These are phyloP conservation scores for Microtus montanus DNA, from an alignment of 2,113 vertebrate genomes.

Conservation along the genomic window DNA sequence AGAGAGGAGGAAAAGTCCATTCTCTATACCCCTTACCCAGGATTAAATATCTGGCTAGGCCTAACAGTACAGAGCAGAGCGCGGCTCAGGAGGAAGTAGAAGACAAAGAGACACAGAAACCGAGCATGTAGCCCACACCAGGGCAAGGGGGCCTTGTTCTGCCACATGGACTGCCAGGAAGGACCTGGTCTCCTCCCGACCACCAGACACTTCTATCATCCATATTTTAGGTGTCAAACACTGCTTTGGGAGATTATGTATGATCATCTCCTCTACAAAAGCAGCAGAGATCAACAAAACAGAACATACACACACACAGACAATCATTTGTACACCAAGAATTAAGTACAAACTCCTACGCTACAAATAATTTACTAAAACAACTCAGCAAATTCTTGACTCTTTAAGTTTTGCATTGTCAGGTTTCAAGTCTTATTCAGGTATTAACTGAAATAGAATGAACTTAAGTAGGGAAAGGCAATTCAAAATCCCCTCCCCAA, in stretches of 20 bases:
- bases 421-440: constrained; percentile 43
- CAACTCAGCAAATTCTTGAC: background rate
- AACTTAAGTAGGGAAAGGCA: constrained; percentile 3
- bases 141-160: too few relatives aligned
- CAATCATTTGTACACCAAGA: background rate
- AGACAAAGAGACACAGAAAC: fast-evolving
- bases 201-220: background rate
- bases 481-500: constrained; percentile 10
- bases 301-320: background rate
- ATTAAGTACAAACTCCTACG: background rate
- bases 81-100: background rate
- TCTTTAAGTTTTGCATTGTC: background rate
- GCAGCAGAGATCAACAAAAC: background rate
- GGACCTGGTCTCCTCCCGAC: background rate
- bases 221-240: background rate
- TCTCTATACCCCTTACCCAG: too few relatives aligned
- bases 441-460: constrained; percentile 14
- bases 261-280: background rate
- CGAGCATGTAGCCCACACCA: fast-evolving
- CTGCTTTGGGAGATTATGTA: background rate
- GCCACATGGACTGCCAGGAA: background rate
- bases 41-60: too few relatives aligned
- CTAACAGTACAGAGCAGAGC: background rate
- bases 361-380: constrained; percentile 45
- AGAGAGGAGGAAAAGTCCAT: background rate